Evolutionary conservation across 2,113 vertebrate genomes (phyloP), one percentile per base, ranked within the genome.

Genomic region (Osmerus eperlanus): DNA sequence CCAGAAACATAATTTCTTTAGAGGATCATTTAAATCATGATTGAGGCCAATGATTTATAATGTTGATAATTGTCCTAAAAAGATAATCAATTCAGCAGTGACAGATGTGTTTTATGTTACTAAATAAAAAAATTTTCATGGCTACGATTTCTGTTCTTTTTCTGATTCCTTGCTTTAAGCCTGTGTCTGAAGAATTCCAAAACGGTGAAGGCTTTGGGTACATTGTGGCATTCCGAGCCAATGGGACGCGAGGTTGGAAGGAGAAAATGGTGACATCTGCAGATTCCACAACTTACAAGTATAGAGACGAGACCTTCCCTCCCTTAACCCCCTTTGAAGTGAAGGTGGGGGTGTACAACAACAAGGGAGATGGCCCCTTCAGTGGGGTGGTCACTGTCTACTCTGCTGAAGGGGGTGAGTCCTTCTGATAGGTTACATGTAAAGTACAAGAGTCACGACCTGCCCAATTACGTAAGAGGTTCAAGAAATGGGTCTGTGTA

Each of bases 261-360:
- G 97, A 98, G 84, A 97, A 97, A 85, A 98, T 97, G 96, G 97
- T 99, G 76, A 97, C 97, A 0, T 97, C 95, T 0, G 95, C 96
- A 0, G 97, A 98, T 66, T 95, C 95, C 1, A 96, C 96, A 0
- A 96, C 94, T 2, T 99, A 97, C 80, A 98, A 98, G 78, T 98
- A 98, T 83, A 86, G 96, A 75, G 97, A 99, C 67, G 97, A 98
- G 86, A 98, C 95, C 3, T 96, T 98, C 41, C 97, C 95, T 36
- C 97, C 96, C 2, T 92, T 98, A 8, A 98, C 97, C 4, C 91
- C 96, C 68, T 99, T 99, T 75, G 95, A 99, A 77, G 97, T 99
- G 68, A 98, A 98, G 86, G 95, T 99, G 66, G 97, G 97, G 0
- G 95, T 97, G 23, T 99, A 99, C 82, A 99, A 99, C 90, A 98